These are phyloP conservation scores for Stictonetta naevosa DNA, from an alignment of 2,113 vertebrate species.

Conservation along the genomic window DNA sequence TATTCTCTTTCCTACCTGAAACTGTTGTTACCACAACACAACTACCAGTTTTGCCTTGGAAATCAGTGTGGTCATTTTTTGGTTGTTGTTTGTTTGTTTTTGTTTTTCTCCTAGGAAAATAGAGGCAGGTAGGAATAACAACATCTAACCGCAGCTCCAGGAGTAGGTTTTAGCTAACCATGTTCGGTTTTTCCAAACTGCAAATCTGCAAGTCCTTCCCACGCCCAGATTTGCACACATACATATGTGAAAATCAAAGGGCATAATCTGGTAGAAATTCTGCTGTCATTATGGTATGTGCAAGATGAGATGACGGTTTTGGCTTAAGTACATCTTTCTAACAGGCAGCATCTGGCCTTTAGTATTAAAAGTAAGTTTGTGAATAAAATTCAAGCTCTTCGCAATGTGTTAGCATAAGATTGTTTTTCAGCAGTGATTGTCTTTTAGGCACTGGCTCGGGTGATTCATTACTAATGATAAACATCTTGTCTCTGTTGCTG, in stretches of 20 bases:
- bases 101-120: not conserved
- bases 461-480: not conserved
- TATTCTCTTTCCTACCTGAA: not conserved
- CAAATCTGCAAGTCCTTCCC: conserved; percentile 17
- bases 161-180: conserved; percentile 16
- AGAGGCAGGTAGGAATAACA: not conserved
- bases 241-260: conserved; percentile 71
- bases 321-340: conserved; percentile 40
- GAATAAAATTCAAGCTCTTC: conserved; percentile 67
- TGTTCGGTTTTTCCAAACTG: conserved; percentile 48
- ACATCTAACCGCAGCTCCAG: not conserved
- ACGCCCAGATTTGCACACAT: conserved; percentile 21
- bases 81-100: not conserved
- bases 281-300: conserved; percentile 30
- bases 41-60: not conserved
- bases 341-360: conserved; percentile 64
- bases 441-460: not conserved
- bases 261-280: conserved; percentile 67
- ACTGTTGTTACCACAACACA: too few species aligned
- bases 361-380: conserved; percentile 57
- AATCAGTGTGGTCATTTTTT: not conserved
- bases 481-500: not conserved
- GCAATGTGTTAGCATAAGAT: not conserved
- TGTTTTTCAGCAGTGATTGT: not conserved
- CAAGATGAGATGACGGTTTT: conserved; percentile 47